Base-by-base conservation (phyloP, 2,113 vertebrate genomes). In the Centropus bengalensis region DNA sequence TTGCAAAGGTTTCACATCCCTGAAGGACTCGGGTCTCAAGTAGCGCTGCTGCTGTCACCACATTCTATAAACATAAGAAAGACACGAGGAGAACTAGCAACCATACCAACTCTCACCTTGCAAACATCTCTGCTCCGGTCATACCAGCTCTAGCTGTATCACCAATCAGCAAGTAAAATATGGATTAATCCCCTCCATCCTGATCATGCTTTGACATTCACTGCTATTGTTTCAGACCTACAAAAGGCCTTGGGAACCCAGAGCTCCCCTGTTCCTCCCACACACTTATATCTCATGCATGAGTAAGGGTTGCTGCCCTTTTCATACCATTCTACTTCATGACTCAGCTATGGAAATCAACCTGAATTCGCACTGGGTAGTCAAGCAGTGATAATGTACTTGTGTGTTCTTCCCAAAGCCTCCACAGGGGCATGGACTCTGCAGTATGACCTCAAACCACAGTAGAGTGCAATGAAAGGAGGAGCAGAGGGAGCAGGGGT, bases 341-440 rank as follows among this genome's bases (percentile, higher is more conserved):
- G 28, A 10, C 27, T 42, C 24, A 55, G 33, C 44, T 52, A 24
- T 70, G 56, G 51, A 66, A 10, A 64, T 42, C 77, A 54, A 5
- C 38, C 33, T 22, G 24, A 36, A n/a, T 21, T 27, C 36, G 17
- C 36, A 14, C 2, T 20, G 70, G 67, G 73, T 40, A 54, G 4
- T 7, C 38, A 30, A 26, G 74, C 42, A 60, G 15, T 16, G 49
- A 28, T 20, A 4, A 59, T 5, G 12, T 5, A 18, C 36, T 17
- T 5, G 2, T 10, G 30, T 9, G 33, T 36, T 45, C 30, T 75
- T 51, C 66, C 45, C 73, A 55, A 47, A 58, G 12, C 9, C 19
- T 73, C 30, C 12, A 3, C 0, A 16, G 23, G 32, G 3, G 5
- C 16, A 5, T 2, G 47, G 8, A 8, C 12, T n/a, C 16, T 63